These are phyloP conservation scores for Heloderma charlesbogerti DNA, from an alignment of 2,113 vertebrate genomes.

Conservation along the genomic window DNA sequence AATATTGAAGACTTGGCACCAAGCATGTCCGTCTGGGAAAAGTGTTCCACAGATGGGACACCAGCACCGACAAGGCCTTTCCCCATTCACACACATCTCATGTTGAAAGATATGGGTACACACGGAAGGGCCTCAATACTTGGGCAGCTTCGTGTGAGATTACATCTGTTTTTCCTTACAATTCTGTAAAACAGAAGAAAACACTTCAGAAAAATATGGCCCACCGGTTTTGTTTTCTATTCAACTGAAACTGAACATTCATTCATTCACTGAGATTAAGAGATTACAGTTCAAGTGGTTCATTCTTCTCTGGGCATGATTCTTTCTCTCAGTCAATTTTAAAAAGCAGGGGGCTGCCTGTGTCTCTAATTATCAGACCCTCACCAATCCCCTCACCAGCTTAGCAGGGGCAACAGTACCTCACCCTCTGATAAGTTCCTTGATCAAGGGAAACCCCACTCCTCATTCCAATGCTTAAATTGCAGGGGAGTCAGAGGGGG, in stretches of 20 bases:
- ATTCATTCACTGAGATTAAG: slow-evolving; percentile 55
- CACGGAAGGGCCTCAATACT: neutral
- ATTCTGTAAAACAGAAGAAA: neutral
- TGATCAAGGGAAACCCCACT: neutral
- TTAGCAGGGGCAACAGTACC: neutral
- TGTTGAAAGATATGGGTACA: neutral
- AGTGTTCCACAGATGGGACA: neutral
- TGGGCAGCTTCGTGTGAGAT: neutral
- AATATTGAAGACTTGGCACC: neutral
- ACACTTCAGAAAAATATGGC: slow-evolving; percentile 33
- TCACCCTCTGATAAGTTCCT: neutral
- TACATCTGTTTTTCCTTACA: slow-evolving; percentile 49
- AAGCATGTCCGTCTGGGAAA: neutral
- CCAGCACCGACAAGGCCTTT: neutral
- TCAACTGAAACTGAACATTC: slow-evolving; percentile 58
- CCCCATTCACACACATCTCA: neutral
- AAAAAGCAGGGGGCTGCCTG: slow-evolving; percentile 57
- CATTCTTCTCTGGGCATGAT: neutral
- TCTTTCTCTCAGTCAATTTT: slow-evolving; percentile 52
- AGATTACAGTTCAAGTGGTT: slow-evolving; percentile 53
- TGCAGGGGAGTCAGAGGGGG: neutral
- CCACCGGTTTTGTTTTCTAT: slow-evolving; percentile 55
- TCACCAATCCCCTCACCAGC: neutral
- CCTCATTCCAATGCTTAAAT: neutral
- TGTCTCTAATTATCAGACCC: slow-evolving; percentile 54